phyloP scores from a whole-genome alignment of 2,888 invertebrate species.

The Bibio marci region DNA sequence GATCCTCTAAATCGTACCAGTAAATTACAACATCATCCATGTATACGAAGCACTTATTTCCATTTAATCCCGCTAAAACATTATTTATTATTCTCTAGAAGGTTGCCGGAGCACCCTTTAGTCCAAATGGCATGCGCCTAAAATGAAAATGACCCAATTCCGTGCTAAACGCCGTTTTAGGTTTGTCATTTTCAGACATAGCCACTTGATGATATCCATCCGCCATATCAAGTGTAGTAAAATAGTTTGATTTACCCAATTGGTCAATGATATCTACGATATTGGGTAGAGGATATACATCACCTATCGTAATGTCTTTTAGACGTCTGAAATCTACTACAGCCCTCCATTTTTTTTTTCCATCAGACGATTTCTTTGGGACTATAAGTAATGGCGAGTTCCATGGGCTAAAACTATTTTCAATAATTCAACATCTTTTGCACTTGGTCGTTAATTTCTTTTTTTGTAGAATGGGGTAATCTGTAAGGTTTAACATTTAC shows the following conservation, averaged over 20 bases:
- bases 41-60: conserved; percentile 7
- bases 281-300: conserved; percentile 11
- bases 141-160: conserved; percentile 11
- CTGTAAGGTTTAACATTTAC: not conserved
- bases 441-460: conserved; percentile 6
- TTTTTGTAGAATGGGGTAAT: conserved; percentile 1
- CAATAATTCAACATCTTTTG: conserved; percentile 8
- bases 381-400: conserved; percentile 13
- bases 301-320: conserved; percentile 11
- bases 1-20: conserved; percentile 10
- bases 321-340: conserved; percentile 12
- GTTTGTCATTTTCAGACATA: conserved; percentile 6
- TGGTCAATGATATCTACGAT: conserved; percentile 10
- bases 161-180: conserved; percentile 12
- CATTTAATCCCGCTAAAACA: conserved; percentile 12
- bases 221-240: conserved; percentile 9
- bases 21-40: conserved; percentile 18
- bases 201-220: conserved; percentile 9
- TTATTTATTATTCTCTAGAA: conserved; percentile 18
- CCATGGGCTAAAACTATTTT: conserved; percentile 9
- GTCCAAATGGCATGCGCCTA: conserved; percentile 12
- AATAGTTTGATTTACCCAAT: too few relatives aligned
- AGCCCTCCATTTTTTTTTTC: conserved; percentile 14
- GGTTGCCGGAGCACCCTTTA: conserved; percentile 15
- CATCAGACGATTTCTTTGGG: conserved; percentile 12